Base-by-base conservation (phyloP, 2,797 vertebrate genomes). In the Sarcoramphus papa region DNA sequence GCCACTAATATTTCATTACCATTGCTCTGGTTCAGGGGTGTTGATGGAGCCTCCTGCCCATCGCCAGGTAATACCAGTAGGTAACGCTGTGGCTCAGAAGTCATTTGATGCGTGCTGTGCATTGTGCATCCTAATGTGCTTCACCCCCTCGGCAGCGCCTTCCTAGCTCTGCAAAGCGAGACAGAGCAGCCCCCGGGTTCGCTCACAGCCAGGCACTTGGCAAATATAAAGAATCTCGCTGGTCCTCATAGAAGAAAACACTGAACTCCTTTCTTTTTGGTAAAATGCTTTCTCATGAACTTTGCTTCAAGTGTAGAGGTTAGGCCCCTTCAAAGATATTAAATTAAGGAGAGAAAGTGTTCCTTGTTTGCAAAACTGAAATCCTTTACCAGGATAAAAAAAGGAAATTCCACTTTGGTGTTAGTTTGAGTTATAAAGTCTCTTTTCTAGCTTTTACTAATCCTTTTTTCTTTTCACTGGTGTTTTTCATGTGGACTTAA, bases 401-500 rank as follows among this genome's bases (percentile, higher is more conserved):
- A 48, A 30, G 40, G 2, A 37, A 89, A 53, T 25, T 81, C 13
- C 7, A 22, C 31, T 81, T 89, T 67, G 15, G 31, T 77, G 4
- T 75, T 92, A 69, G 19, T 81, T 50, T 88, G 28, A 85, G 25
- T 64, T 85, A 63, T 57, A 57, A 77, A 37, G 12, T 76, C 45
- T 85, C 17, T 85, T 94, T 82, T 75, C 40, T 84, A 54, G 21
- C 33, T 85, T 91, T 88, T 51, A 41, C 14, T 80, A 90, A 85
- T 83, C 57, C 33, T 35, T 67, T 85, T 57, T 56, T 45, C 51
- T 90, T 93, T 91, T 80, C 31, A 33, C 65, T 69, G 16, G 20
- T 92, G 48, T 72, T 91, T 90, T 84, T 92, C 54, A 35, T 78
- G 31, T 75, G 83, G 59, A 40, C 56, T 85, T 96, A 84, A 62